Evolutionary conservation across 37 sponge, comb jelly and placozoan genomes (phyloP).

Genomic region (Haliclona indistincta): DNA sequence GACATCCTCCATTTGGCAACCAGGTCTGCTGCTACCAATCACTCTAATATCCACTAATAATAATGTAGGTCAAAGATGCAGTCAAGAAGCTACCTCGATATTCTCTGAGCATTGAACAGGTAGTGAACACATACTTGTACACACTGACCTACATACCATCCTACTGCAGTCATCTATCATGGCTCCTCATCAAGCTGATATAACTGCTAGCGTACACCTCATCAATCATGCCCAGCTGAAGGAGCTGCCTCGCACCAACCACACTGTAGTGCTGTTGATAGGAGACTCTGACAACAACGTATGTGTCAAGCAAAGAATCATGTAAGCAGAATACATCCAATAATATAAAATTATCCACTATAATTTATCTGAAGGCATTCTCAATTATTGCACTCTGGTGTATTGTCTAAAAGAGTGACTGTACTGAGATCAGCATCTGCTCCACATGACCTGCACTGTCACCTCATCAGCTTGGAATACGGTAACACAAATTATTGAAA

Average conservation of each 20-base stretch:
- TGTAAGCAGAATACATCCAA: conserved; percentile 18
- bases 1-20: conserved; percentile 95
- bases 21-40: too few species aligned
- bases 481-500: conserved; percentile 7
- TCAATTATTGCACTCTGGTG: conserved; percentile 41
- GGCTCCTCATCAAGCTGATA: not conserved
- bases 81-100: conserved; percentile 73
- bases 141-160: not conserved
- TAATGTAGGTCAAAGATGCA: conserved; percentile 65
- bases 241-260: conserved; percentile 39
- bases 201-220: conserved; percentile 32
- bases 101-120: conserved; percentile 68
- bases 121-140: not conserved
- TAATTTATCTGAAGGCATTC: conserved; percentile 32
- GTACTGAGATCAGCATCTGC: conserved; percentile 17
- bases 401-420: conserved; percentile 35
- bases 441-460: conserved; percentile 50
- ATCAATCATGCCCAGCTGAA: conserved; percentile 40
- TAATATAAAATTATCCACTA: not conserved
- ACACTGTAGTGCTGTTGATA: conserved; percentile 62
- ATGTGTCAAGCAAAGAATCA: conserved; percentile 71
- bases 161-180: not conserved
- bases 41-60: not conserved
- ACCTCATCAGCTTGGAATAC: conserved; percentile 61
- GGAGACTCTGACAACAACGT: conserved; percentile 68